Percentiles rank a stretch among this genome's conserved stretches.
phyloP scores from a whole-genome alignment of 2,797 vertebrate species.

The Ibycter americanus region DNA sequence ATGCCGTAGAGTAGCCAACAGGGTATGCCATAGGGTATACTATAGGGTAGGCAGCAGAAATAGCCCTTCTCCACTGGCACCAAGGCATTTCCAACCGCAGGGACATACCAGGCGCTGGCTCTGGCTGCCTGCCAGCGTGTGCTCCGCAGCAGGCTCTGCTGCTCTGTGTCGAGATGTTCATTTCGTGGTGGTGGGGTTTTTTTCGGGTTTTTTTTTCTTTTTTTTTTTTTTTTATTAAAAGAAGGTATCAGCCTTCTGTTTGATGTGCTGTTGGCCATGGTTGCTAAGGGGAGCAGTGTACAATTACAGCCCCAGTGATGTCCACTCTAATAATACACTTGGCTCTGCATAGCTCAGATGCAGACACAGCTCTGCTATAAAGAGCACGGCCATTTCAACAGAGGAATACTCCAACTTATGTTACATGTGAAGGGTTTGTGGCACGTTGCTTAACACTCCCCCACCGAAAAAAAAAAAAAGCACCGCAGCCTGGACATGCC shows the following conservation, averaged over 20 bases:
- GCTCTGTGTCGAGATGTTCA: not conserved
- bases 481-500: not conserved
- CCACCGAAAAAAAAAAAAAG: not conserved
- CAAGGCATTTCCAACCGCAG: constrained; percentile 3
- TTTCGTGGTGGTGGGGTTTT: not conserved
- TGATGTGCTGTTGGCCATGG: constrained; percentile 77
- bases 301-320: constrained; percentile 78
- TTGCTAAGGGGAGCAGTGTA: constrained; percentile 78
- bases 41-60: not conserved
- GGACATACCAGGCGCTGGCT: not conserved
- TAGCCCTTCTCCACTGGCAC: not conserved
- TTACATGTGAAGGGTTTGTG: constrained; percentile 52
- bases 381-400: constrained; percentile 71
- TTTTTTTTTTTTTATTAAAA: constrained; percentile 26
- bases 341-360: constrained; percentile 76
- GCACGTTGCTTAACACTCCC: not conserved
- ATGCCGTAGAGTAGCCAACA: not conserved
- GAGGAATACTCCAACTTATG: constrained; percentile 73
- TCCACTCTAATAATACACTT: constrained; percentile 82
- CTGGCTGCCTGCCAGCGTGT: not conserved
- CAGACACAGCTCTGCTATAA: constrained; percentile 80
- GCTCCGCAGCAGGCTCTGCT: constrained; percentile 33
- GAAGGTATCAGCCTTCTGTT: constrained; percentile 79
- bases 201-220: too few species aligned
- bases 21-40: not conserved